A percentile compares a stretch with the other conserved stretches of the same genome.
These are phyloP conservation scores for Hafferia zeledoni DNA, from an alignment of 2,797 vertebrate species.

Conservation along the genomic window DNA sequence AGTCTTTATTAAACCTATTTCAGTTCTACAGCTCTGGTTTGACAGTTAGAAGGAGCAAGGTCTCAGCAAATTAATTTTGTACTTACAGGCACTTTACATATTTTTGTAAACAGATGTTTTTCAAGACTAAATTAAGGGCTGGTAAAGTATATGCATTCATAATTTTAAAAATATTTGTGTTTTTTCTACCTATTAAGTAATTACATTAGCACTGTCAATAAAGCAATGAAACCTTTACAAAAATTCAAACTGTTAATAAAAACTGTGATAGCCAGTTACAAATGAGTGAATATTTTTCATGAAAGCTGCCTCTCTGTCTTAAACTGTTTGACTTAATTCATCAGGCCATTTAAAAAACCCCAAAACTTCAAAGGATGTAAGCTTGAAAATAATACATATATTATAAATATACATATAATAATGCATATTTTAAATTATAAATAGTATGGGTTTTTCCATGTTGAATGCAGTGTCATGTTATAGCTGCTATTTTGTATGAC, in stretches of 20 bases:
- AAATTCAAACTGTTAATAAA: not conserved
- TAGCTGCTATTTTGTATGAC: not conserved
- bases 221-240: not conserved
- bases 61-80: not conserved
- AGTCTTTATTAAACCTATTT: not conserved
- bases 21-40: not conserved
- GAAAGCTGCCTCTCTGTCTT: not conserved
- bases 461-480: not conserved
- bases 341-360: not conserved
- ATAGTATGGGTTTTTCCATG: not conserved
- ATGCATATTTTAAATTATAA: not conserved
- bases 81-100: not conserved
- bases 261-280: not conserved
- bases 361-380: not conserved
- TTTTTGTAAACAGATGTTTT: not conserved
- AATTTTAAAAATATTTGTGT: not conserved
- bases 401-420: not conserved
- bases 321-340: not conserved
- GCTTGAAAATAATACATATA: not conserved
- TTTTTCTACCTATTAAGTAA: not conserved
- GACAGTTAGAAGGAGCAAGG: not conserved
- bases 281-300: not conserved
- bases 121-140: not conserved
- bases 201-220: not conserved
- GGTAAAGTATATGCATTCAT: not conserved